Percentiles rank a stretch among this genome's conserved stretches.
These are phyloP conservation scores for Acanthopleura granulata DNA, from an alignment of 2,888 invertebrate genomes.

Conservation along the genomic window DNA sequence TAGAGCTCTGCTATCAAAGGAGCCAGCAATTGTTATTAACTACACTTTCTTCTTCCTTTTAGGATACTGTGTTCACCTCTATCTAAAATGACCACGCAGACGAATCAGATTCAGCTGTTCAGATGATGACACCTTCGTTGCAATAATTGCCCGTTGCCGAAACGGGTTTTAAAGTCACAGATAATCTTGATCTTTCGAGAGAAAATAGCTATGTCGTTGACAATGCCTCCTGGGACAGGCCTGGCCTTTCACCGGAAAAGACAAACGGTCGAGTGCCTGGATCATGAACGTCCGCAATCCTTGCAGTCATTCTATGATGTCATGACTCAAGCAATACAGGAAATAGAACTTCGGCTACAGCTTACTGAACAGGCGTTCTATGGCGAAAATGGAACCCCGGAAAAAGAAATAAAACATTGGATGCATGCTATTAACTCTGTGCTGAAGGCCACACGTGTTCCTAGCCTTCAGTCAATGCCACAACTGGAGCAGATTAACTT, in stretches of 20 bases:
- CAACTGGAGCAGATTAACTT: slow-evolving; percentile 42
- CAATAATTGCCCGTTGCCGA: too few species aligned
- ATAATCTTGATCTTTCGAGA: too few species aligned
- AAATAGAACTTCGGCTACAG: slow-evolving; percentile 42
- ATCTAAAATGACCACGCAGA: too few species aligned
- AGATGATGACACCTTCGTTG: too few species aligned
- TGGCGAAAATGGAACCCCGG: slow-evolving; percentile 42
- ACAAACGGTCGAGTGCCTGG: slow-evolving; percentile 51
- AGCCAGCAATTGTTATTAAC: too few species aligned
- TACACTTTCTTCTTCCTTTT: too few species aligned
- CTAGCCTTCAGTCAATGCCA: slow-evolving; percentile 37
- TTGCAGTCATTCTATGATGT: slow-evolving; percentile 51
- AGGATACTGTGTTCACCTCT: too few species aligned
- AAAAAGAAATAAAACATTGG: slow-evolving; percentile 49
- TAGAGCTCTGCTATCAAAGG: too few species aligned
- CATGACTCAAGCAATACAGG: slow-evolving; percentile 42
- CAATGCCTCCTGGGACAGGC: neutral
- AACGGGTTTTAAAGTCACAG: too few species aligned
- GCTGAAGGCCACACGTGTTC: slow-evolving; percentile 41
- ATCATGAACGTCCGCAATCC: slow-evolving; percentile 53
- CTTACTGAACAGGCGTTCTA: slow-evolving; percentile 46
- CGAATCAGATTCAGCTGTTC: too few species aligned
- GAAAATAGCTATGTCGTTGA: neutral
- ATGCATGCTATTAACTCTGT: slow-evolving; percentile 42
- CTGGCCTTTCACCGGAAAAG: slow-evolving; percentile 38